Evolutionary conservation across 2,888 invertebrate species (phyloP), one percentile per base, ranked within the genome.

Genomic region (Buathra laborator): DNA sequence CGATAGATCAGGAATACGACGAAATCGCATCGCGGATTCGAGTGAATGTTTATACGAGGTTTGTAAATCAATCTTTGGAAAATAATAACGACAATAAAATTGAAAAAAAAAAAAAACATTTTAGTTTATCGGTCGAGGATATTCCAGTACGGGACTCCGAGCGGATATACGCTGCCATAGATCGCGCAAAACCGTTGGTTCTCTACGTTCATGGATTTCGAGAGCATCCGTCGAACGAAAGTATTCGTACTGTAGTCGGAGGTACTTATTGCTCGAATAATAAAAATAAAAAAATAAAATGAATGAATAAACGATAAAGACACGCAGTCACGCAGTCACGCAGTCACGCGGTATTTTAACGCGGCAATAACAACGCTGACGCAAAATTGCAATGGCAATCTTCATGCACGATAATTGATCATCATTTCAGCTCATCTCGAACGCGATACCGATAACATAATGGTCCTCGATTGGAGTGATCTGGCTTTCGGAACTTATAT

Each of bases 401-500:
- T 19, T 3, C 3, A 56, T 3, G 10, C 5, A 12, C 24, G 44
- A 48, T 64, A 37, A 53, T 37, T n/a, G 46, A 9, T 9, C 67
- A 56, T 74, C 68, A 59, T 70, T 75, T 37, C 77, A 92, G 92
- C 89, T 0, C 88, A 92, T 85, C 86, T 91, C 14, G 51, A 89
- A 3, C 85, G 86, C 71, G 89, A 86, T 5, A 81, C 80, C 43
- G 90, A 90, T 5, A 92, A 92, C 59, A 85, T 92, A 1, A 75
- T 90, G 2, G 10, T 89, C 10, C 70, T 92, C 14, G 92, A 92
- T 79, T 92, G 92, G 92, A 91, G 91, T 74, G 68, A 86, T 12
- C 66, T 90, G 10, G 87, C 91, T 10, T 85, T 46, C 7, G 83
- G 74, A 48, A 83, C 81, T 77, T 92, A 92, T 67, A 0, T 86